phyloP scores from a whole-genome alignment of 2,888 invertebrate genomes.

The Volucella bombylans region DNA sequence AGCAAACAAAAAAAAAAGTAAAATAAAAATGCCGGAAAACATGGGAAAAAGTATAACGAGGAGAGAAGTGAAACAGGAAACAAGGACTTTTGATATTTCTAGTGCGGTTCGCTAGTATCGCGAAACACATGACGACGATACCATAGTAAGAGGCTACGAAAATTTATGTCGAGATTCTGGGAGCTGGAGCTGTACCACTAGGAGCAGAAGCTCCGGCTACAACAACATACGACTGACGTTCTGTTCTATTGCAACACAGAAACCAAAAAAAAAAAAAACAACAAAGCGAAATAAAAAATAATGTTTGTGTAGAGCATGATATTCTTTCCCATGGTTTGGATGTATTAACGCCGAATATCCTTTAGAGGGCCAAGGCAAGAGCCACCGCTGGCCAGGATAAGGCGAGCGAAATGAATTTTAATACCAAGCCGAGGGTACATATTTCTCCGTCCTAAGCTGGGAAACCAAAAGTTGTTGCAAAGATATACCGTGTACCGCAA shows the following conservation, averaged over 20 bases:
- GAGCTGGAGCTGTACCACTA: not conserved
- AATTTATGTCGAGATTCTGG: constrained; percentile 47
- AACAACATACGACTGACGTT: constrained; percentile 18
- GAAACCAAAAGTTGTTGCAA: constrained; percentile 62
- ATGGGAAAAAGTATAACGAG: constrained; percentile 10
- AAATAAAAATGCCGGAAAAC: constrained; percentile 15
- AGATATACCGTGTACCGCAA: constrained; percentile 52
- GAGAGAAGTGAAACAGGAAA: constrained; percentile 43
- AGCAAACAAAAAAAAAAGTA: not conserved
- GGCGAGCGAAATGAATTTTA: constrained; percentile 64
- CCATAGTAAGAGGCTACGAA: constrained; percentile 26
- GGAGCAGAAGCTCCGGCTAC: not conserved
- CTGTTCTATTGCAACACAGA: not conserved
- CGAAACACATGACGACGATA: constrained; percentile 50
- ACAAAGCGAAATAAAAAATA: constrained; percentile 10
- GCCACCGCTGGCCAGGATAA: not conserved
- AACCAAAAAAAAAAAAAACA: constrained; percentile 12
- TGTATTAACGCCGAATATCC: constrained; percentile 65
- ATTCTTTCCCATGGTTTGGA: constrained; percentile 53
- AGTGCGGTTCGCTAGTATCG: constrained; percentile 54
- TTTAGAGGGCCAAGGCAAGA: constrained; percentile 12
- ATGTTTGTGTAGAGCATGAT: constrained; percentile 47
- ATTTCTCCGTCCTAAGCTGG: constrained; percentile 63
- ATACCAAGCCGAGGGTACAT: constrained; percentile 48
- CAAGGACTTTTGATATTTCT: constrained; percentile 71